phyloP scores from a whole-genome alignment of 2,888 invertebrate genomes.

The Eumacrocentrus americanus region DNA sequence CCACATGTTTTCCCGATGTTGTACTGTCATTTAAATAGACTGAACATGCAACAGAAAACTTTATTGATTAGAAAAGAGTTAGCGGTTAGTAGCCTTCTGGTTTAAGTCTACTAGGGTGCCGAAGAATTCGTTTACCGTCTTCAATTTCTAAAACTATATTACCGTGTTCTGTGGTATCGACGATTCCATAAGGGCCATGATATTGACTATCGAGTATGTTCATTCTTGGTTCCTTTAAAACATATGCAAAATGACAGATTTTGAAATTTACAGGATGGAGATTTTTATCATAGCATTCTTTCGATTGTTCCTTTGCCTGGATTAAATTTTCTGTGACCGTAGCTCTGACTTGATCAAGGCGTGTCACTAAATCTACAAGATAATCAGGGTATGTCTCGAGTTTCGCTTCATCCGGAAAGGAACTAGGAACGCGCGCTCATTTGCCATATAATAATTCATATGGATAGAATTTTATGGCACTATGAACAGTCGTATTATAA shows the following conservation, averaged over 20 bases:
- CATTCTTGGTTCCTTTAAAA: conserved; percentile 9
- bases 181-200: conserved; percentile 4
- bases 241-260: conserved; percentile 1
- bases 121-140: background rate
- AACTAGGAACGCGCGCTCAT: conserved; percentile 1
- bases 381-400: background rate
- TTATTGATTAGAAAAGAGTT: too few species aligned
- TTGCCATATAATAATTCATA: conserved; percentile 24
- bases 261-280: background rate
- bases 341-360: background rate
- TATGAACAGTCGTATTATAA: conserved; percentile 2
- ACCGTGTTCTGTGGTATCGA: conserved; percentile 12
- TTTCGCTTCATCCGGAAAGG: background rate
- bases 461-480: conserved; percentile 16
- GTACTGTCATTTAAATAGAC: too few species aligned
- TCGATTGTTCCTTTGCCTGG: background rate
- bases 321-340: background rate
- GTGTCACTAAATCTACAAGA: background rate
- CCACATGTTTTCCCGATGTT: too few species aligned
- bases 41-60: too few species aligned
- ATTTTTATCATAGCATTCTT: conserved; percentile 1
- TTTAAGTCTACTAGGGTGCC: background rate
- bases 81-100: too few species aligned
- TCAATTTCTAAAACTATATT: background rate
- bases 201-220: conserved; percentile 4